phyloP scores from a whole-genome alignment of 2,797 vertebrate species.

The Vireo griseus region DNA sequence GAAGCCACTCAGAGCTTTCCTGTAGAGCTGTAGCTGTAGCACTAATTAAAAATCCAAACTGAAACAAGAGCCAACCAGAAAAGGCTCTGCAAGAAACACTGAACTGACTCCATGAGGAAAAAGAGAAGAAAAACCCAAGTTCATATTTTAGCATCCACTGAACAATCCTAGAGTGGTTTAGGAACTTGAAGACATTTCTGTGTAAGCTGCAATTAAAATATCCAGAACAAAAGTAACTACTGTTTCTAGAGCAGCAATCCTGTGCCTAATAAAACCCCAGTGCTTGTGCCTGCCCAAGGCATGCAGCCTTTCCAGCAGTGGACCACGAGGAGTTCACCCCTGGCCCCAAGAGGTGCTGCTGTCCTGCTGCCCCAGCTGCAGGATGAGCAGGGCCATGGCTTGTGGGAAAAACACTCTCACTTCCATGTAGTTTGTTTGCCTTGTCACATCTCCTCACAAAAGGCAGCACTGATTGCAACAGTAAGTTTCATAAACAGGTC shows the following conservation, averaged over 20 bases:
- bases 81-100: neutral
- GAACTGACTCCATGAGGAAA: accelerated
- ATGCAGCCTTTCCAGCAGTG: neutral
- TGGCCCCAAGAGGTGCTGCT: accelerated
- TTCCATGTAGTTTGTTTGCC: neutral
- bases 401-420: neutral
- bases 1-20: neutral
- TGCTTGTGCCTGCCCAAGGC: neutral
- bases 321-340: accelerated
- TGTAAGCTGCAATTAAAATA: neutral
- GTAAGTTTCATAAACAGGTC: neutral
- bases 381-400: neutral
- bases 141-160: neutral
- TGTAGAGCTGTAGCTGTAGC: neutral
- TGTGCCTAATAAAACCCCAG: neutral
- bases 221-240: neutral
- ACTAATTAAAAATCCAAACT: neutral
- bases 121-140: accelerated
- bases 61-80: neutral
- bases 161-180: accelerated
- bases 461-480: accelerated
- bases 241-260: neutral
- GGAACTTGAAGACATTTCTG: neutral
- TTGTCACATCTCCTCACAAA: neutral
- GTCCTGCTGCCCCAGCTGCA: neutral